Evolutionary conservation across 2,113 vertebrate genomes (phyloP), one percentile per base, ranked within the genome.

Genomic region (Phylloscopus trochilus): DNA sequence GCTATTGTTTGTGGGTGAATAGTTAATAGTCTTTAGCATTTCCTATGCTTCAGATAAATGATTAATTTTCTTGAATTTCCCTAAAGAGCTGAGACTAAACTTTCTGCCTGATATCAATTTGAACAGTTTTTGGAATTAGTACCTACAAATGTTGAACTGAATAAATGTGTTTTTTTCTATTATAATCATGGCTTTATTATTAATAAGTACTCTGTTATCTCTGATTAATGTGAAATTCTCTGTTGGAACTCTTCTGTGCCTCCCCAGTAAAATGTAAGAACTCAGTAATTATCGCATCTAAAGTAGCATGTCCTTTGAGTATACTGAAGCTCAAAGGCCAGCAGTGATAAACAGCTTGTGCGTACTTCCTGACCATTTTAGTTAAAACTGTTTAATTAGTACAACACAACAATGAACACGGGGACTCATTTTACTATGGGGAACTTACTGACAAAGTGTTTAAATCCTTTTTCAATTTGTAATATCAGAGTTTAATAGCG

Each of bases 381-480:
- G 60, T 97, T 96, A 87, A 96, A 96, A 96, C 83, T 96, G 80
- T 95, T 97, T 96, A 95, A 97, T 98, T 97, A 97, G 95, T 97
- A 83, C 84, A 94, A 87, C 95, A 95, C 83, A 93, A 73, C 2
- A 67, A 96, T 96, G 95, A 97, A 96, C 96, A 92, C 18, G 37
- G 96, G 96, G 96, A 97, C 95, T 97, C 91, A 37, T 91, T 96
- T 96, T 93, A 95, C 97, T 92, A 59, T 90, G 82, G 96, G 96
- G 94, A 96, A 75, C 77, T 83, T 82, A n/a, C 85, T 93, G 76
- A 94, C 91, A 83, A 96, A 96, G 87, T 10, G 6, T 93, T 92
- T 91, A 95, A 92, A 89, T 94, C 89, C 89, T 97, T 92, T 95
- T 96, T 87, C 85, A 90, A 70, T 93, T 93, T 93, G 77, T 92